These are phyloP conservation scores for Aphyosemion australe DNA, from an alignment of 2,113 vertebrate species.

Conservation along the genomic window DNA sequence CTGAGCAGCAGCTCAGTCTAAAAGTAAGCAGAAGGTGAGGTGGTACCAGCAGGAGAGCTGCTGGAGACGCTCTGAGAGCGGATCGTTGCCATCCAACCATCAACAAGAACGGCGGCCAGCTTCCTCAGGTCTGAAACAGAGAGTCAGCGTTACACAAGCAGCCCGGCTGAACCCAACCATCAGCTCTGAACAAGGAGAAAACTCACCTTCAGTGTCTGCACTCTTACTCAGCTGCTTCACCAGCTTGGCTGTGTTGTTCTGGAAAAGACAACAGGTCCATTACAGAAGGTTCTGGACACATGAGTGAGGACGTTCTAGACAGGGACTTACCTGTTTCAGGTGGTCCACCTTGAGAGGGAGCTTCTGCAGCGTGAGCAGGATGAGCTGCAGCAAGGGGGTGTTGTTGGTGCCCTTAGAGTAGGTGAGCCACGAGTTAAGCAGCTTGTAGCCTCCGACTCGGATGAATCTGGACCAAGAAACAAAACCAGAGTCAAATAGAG, in stretches of 20 bases:
- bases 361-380: constrained; percentile 91
- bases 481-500: neutral
- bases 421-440: constrained; percentile 93
- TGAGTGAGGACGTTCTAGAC: no score
- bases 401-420: constrained; percentile 90
- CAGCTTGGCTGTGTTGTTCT: constrained; percentile 97
- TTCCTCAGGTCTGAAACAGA: constrained; percentile 85
- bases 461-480: constrained; percentile 83
- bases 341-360: constrained; percentile 94
- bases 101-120: constrained; percentile 88
- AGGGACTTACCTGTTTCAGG: constrained; percentile 86
- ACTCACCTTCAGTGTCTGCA: constrained; percentile 89
- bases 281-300: no score
- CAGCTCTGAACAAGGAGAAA: neutral
- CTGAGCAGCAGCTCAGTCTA: rapidly evolving
- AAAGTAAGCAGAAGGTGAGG: neutral
- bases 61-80: constrained; percentile 89
- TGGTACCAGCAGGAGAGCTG: constrained; percentile 74
- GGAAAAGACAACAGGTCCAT: neutral
- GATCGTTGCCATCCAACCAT: constrained; percentile 94
- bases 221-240: constrained; percentile 95
- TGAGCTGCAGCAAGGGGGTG: constrained; percentile 89
- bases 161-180: rapidly evolving
- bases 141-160: neutral
- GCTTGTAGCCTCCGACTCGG: constrained; percentile 89